Percentiles rank a stretch among this genome's conserved stretches.
These are phyloP conservation scores for Ispidina lecontei DNA, from an alignment of 2,797 vertebrate genomes.

Conservation along the genomic window DNA sequence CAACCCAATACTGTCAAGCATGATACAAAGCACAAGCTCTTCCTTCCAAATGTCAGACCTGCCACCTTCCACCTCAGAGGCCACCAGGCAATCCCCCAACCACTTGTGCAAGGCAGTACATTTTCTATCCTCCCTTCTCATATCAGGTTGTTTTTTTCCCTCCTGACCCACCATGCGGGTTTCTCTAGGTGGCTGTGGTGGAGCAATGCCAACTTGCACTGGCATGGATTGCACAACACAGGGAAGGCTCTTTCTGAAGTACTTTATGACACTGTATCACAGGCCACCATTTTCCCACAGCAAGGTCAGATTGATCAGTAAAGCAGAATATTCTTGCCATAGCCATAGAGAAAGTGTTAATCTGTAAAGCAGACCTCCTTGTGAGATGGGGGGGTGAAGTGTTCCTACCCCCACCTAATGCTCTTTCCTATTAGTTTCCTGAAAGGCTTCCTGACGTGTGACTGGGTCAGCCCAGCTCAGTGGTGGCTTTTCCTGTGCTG, in stretches of 20 bases:
- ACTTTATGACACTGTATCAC: background rate
- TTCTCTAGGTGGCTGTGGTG: background rate
- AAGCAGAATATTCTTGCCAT: background rate
- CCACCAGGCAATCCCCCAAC: background rate
- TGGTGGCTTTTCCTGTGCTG: background rate
- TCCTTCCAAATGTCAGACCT: background rate
- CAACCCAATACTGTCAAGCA: background rate
- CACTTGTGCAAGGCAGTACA: accelerated
- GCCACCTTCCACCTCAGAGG: background rate
- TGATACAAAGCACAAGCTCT: background rate
- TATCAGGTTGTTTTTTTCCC: too few relatives aligned
- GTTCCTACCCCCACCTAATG: background rate
- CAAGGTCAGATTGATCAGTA: background rate
- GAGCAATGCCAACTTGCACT: background rate
- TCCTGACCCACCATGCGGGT: background rate
- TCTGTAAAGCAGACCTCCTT: background rate
- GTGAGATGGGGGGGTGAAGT: background rate
- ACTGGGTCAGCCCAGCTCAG: background rate
- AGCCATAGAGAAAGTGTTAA: background rate
- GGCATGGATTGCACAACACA: accelerated
- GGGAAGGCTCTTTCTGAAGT: background rate
- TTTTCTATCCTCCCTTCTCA: background rate
- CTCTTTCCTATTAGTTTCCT: constrained; percentile 6
- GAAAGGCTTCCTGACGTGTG: background rate
- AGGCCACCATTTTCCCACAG: background rate